phyloP scores from a whole-genome alignment of 2,888 invertebrate species.

The Julus scandinavius region DNA sequence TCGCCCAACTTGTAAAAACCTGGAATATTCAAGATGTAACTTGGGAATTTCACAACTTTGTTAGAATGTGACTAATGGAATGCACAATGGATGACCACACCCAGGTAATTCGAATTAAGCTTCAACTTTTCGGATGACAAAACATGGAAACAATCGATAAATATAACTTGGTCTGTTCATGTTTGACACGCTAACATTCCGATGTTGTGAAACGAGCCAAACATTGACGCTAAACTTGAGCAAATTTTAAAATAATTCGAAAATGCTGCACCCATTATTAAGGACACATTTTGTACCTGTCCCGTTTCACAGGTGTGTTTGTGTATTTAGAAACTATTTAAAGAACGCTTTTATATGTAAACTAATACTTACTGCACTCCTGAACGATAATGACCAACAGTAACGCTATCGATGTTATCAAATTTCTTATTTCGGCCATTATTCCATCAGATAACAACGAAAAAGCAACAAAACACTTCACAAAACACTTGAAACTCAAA shows the following conservation, averaged over 20 bases:
- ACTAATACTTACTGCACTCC: slow-evolving; percentile 21
- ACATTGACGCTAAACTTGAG: background rate
- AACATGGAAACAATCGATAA: background rate
- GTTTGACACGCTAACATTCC: too few species aligned
- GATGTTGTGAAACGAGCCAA: too few species aligned
- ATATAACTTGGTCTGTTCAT: background rate
- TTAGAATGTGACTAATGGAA: background rate
- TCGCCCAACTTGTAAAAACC: slow-evolving; percentile 49
- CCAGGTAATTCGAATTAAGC: background rate
- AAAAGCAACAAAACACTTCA: background rate
- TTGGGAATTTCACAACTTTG: background rate
- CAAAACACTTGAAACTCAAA: background rate
- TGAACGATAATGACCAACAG: background rate
- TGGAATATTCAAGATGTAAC: background rate
- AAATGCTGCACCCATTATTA: background rate
- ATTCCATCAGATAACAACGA: slow-evolving; percentile 11
- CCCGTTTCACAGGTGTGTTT: background rate
- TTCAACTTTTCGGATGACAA: too few species aligned
- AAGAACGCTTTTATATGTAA: background rate
- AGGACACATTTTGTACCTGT: background rate
- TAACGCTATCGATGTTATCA: background rate
- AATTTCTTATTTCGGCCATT: background rate
- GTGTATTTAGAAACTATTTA: background rate
- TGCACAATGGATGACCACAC: background rate
- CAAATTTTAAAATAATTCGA: background rate